Evolutionary conservation across 2,113 vertebrate genomes (phyloP).

Genomic region (Acrocephalus kingi): DNA sequence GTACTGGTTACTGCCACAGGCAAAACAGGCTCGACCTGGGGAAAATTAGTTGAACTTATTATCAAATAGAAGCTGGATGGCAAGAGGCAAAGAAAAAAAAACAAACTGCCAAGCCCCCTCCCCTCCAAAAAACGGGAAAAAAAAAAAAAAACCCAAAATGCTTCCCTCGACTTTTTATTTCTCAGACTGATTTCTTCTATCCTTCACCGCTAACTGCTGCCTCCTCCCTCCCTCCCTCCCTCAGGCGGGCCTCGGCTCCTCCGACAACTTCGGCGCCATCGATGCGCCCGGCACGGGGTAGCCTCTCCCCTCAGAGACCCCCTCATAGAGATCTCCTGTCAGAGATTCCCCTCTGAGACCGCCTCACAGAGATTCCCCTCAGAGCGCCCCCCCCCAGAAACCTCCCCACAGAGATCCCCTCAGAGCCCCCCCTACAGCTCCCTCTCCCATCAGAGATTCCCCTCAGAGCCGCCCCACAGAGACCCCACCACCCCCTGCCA

Average conservation of each 20-base stretch:
- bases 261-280: neutral
- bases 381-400: no score
- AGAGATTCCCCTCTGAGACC: neutral
- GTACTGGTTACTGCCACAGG: neutral
- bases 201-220: neutral
- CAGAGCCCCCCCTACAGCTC: neutral
- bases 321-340: neutral
- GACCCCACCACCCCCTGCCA: neutral
- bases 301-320: no score
- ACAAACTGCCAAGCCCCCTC: accelerated
- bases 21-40: neutral
- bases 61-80: neutral
- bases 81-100: neutral
- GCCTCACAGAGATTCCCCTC: no score
- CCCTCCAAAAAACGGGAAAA: accelerated
- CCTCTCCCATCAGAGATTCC: no score
- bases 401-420: neutral
- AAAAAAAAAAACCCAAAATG: accelerated
- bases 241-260: neutral
- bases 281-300: neutral
- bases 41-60: neutral
- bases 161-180: neutral
- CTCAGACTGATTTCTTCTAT: neutral
- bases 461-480: neutral
- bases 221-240: neutral